A percentile compares a stretch with the other conserved stretches of the same genome.
These are phyloP conservation scores for Chaetura pelagica DNA, from an alignment of 2,113 vertebrate genomes.

Conservation along the genomic window DNA sequence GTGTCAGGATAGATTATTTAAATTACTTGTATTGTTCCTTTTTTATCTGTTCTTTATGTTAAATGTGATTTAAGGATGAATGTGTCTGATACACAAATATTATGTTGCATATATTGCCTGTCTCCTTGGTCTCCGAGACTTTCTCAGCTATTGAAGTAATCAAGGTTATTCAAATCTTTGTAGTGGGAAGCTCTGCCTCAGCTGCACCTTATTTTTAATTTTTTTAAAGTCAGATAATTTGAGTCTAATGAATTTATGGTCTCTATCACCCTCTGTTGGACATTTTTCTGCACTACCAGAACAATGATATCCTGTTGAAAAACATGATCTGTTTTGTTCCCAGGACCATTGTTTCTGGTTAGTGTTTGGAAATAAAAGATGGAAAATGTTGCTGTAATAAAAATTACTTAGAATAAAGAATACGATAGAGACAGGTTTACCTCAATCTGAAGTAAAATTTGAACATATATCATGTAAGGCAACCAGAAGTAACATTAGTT, in stretches of 20 bases:
- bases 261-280: conserved; percentile 61
- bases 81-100: not conserved
- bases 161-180: not conserved
- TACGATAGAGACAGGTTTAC: not conserved
- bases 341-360: not conserved
- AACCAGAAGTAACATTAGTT: not conserved
- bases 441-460: not conserved
- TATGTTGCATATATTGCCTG: not conserved
- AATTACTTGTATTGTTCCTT: not conserved
- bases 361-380: not conserved
- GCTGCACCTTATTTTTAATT: not conserved
- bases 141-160: not conserved
- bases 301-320: not conserved
- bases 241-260: not conserved
- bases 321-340: not conserved
- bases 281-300: not conserved
- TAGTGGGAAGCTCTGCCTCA: not conserved
- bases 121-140: not conserved
- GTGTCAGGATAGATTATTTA: not conserved
- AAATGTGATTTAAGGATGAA: not conserved
- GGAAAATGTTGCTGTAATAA: not conserved
- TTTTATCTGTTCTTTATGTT: not conserved
- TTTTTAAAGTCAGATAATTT: not conserved
- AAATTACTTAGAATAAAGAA: not conserved
- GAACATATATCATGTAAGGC: not conserved